Conservation (phyloP, 2,888 invertebrate species). For the Philonicus albiceps region DNA sequence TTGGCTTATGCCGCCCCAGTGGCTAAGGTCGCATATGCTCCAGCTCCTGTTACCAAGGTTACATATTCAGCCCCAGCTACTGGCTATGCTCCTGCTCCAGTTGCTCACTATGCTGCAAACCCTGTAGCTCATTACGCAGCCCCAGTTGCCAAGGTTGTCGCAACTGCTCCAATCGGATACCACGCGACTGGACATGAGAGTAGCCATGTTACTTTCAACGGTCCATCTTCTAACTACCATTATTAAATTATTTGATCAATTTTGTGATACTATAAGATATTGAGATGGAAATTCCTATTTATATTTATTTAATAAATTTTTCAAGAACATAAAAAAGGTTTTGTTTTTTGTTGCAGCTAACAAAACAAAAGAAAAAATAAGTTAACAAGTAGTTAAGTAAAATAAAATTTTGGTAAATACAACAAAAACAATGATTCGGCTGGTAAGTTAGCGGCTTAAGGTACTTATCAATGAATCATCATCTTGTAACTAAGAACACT, state of each 20-base stretch:
- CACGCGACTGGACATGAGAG: not conserved
- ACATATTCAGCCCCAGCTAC: slow-evolving; percentile 62
- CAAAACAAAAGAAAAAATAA: too few relatives aligned
- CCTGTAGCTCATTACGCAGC: slow-evolving; percentile 47
- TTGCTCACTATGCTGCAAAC: slow-evolving; percentile 48
- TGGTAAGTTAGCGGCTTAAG: too few relatives aligned
- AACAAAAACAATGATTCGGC: too few relatives aligned
- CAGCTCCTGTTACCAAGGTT: slow-evolving; percentile 49
- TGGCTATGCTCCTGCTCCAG: slow-evolving; percentile 44
- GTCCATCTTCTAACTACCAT: not conserved
- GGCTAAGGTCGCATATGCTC: slow-evolving; percentile 48
- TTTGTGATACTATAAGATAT: not conserved
- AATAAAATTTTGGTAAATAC: too few relatives aligned
- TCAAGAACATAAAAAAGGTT: not conserved
- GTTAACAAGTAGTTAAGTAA: too few relatives aligned
- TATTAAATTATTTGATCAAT: not conserved
- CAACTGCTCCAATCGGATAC: not conserved
- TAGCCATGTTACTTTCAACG: not conserved
- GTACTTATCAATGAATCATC: too few relatives aligned
- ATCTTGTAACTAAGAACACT: too few relatives aligned
- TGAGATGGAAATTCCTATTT: not conserved
- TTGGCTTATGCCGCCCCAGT: not conserved
- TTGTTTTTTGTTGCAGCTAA: not conserved
- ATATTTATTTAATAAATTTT: not conserved
- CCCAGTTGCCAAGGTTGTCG: slow-evolving; percentile 44